Percentiles rank a stretch among this genome's conserved stretches.
Evolutionary conservation across 2,888 invertebrate genomes (phyloP).

Genomic region (Coleophora deauratella): DNA sequence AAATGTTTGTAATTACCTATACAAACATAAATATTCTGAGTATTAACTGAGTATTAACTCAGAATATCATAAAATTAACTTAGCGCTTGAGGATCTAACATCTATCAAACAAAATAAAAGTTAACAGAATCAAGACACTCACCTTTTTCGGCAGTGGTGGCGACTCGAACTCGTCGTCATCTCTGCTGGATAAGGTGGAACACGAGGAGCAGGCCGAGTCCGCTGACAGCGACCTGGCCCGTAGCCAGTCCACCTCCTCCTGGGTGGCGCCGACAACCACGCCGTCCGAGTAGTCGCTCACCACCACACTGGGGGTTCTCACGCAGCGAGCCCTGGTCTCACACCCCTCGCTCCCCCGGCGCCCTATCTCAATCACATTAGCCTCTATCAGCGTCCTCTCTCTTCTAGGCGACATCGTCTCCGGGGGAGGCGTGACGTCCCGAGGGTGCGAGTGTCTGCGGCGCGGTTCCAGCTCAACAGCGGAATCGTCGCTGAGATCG

Average conservation of each 20-base stretch:
- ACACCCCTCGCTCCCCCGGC: constrained; percentile 64
- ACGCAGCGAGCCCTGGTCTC: constrained; percentile 75
- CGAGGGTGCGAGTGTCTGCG: constrained; percentile 59
- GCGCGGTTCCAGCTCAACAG: constrained; percentile 69
- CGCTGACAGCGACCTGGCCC: constrained; percentile 71
- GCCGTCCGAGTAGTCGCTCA: constrained; percentile 89
- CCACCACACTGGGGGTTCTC: constrained; percentile 89
- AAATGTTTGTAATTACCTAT: no score
- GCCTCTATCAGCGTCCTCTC: constrained; percentile 65
- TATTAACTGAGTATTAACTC: no score
- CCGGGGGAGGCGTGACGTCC: constrained; percentile 54
- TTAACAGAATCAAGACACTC: constrained; percentile 22
- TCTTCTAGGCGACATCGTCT: constrained; percentile 52
- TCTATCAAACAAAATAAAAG: no score
- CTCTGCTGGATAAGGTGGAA: constrained; percentile 82
- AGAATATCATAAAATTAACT: no score
- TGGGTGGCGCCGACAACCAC: constrained; percentile 59
- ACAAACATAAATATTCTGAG: no score
- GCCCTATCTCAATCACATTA: constrained; percentile 72
- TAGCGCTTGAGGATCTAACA: no score
- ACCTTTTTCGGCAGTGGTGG: constrained; percentile 68
- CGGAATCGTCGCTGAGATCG: constrained; percentile 70
- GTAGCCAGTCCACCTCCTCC: constrained; percentile 61
- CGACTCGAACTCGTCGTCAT: constrained; percentile 75
- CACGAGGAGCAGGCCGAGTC: constrained; percentile 85